Evolutionary conservation across 2,113 vertebrate genomes (phyloP).

Genomic region (Suricata suricatta): DNA sequence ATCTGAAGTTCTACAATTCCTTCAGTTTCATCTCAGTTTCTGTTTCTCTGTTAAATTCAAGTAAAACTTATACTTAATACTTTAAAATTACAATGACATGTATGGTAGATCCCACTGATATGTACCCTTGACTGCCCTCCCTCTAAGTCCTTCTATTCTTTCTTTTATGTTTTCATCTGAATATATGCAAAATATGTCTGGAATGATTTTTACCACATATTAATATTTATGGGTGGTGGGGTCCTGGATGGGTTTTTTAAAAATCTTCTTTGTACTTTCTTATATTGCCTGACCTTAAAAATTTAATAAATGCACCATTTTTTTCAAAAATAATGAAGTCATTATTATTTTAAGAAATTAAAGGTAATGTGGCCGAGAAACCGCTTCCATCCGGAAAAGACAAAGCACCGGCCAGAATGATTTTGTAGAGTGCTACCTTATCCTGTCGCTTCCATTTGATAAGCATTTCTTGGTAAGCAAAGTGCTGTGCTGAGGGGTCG

Average conservation of each 20-base stretch:
- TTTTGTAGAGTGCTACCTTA: background rate
- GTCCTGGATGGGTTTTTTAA: background rate
- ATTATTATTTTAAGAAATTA: constrained; percentile 62
- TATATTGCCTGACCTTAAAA: background rate
- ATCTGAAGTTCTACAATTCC: constrained; percentile 54
- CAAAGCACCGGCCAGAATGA: background rate
- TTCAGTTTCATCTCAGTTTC: constrained; percentile 61
- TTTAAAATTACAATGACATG: background rate
- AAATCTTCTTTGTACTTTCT: constrained; percentile 54
- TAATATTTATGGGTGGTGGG: constrained; percentile 19
- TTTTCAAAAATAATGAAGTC: constrained; percentile 58
- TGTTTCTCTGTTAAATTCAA: constrained; percentile 51
- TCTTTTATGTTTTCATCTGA: constrained; percentile 34
- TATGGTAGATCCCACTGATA: background rate
- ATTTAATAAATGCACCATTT: constrained; percentile 60
- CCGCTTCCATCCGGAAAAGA: background rate
- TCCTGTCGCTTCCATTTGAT: background rate
- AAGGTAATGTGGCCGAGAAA: background rate
- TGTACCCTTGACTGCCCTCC: background rate
- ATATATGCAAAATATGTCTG: background rate
- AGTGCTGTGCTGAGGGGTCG: background rate
- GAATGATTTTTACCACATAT: background rate
- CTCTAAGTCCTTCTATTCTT: background rate
- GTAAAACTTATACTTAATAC: background rate
- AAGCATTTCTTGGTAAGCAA: background rate